Conservation (phyloP, 2,888 invertebrate genomes). For the Periphyllus acericola region DNA sequence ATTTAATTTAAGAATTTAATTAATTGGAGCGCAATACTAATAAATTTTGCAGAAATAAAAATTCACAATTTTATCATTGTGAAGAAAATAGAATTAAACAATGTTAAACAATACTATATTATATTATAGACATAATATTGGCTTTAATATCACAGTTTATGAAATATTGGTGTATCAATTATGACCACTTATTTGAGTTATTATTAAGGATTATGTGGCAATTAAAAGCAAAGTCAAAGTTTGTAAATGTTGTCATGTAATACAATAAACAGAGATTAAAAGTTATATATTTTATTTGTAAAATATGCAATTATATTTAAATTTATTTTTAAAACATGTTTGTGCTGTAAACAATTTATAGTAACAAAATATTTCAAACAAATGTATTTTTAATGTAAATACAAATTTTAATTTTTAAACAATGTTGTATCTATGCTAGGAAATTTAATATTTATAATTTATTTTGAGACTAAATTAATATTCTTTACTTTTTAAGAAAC, state of each 20-base stretch:
- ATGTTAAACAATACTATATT: not conserved
- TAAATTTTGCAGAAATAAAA: conserved; percentile 36
- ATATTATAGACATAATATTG: not conserved
- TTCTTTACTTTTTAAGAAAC: too few species aligned
- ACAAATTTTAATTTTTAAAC: too few species aligned
- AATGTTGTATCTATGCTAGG: too few species aligned
- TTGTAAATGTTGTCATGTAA: not conserved
- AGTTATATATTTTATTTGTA: too few species aligned
- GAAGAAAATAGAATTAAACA: conserved; percentile 21
- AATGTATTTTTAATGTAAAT: too few species aligned
- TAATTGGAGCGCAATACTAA: conserved; percentile 26
- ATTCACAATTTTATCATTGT: not conserved
- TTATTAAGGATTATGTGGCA: not conserved
- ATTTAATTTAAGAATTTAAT: conserved; percentile 2
- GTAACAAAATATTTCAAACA: too few species aligned
- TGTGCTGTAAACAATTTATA: too few species aligned
- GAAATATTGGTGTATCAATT: not conserved
- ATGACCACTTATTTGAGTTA: not conserved
- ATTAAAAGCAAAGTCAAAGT: not conserved
- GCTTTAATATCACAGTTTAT: not conserved
- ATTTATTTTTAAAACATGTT: too few species aligned
- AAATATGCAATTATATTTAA: too few species aligned
- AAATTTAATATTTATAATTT: too few species aligned
- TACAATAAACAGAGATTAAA: too few species aligned
- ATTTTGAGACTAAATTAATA: too few species aligned